Evolutionary conservation across 2,888 invertebrate genomes (phyloP).

Genomic region (Oligia latruncula): DNA sequence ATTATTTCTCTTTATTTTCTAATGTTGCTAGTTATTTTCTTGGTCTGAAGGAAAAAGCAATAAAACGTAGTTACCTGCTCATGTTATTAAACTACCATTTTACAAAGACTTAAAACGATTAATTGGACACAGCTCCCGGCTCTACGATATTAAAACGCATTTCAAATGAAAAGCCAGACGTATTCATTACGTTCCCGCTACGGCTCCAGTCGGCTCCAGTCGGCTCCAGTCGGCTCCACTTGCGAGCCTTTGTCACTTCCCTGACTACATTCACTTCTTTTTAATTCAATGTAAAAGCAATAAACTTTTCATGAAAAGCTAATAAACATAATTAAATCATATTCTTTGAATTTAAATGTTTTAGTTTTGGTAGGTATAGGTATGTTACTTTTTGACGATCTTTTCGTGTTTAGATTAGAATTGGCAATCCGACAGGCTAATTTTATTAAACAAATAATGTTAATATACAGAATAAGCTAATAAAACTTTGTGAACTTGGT

Average conservation of each 20-base stretch:
- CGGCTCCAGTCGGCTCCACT: constrained; percentile 35
- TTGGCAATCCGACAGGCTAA: constrained; percentile 2
- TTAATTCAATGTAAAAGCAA: constrained; percentile 50
- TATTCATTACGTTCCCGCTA: constrained; percentile 42
- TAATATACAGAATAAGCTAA: constrained; percentile 11
- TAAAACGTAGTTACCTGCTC: constrained; percentile 5
- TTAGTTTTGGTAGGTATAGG: background rate
- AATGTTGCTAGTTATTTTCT: background rate
- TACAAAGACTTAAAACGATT: constrained; percentile 56
- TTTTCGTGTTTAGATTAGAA: background rate
- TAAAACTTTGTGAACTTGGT: constrained; percentile 11
- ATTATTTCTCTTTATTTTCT: background rate
- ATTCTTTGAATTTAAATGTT: background rate
- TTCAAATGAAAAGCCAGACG: constrained; percentile 58
- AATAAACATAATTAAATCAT: constrained; percentile 18
- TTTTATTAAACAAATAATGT: background rate
- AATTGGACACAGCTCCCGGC: constrained; percentile 51
- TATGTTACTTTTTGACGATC: background rate
- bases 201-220: constrained; percentile 30
- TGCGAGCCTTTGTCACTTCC: constrained; percentile 53
- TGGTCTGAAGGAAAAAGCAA: background rate
- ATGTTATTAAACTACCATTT: constrained; percentile 31
- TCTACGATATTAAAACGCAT: constrained; percentile 59
- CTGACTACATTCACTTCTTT: constrained; percentile 50
- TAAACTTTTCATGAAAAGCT: constrained; percentile 38